Conservation (phyloP, 1,140 invertebrate species). For the Dendroctonus ponderosae region DNA sequence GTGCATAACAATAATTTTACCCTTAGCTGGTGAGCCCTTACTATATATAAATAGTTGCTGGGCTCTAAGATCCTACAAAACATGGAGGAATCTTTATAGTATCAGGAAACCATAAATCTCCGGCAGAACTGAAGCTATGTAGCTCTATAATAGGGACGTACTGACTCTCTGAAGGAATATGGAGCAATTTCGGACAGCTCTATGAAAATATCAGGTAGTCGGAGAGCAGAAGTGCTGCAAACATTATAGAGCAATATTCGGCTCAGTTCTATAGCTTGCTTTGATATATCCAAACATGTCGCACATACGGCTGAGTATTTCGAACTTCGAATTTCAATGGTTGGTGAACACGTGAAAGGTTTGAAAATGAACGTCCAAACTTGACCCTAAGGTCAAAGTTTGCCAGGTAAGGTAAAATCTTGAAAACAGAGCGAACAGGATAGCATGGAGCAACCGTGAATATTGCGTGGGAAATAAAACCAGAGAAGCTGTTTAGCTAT, state of each 20-base stretch:
- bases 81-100: no score
- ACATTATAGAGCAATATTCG: slow-evolving; percentile 1
- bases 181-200: slow-evolving; percentile 14
- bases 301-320: no score
- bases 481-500: no score
- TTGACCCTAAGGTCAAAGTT: slow-evolving; percentile 8
- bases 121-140: not conserved
- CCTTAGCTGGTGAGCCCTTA: no score
- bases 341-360: not conserved
- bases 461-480: no score
- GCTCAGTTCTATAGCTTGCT: no score
- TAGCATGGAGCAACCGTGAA: not conserved
- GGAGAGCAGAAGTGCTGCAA: slow-evolving; percentile 1
- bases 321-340: no score
- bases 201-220: slow-evolving; percentile 11
- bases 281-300: no score
- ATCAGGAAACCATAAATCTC: no score
- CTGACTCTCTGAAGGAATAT: slow-evolving; percentile 1
- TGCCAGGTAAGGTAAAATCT: slow-evolving; percentile 20
- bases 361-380: not conserved
- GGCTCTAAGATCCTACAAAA: no score
- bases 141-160: not conserved
- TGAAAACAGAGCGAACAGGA: slow-evolving; percentile 14
- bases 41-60: no score
- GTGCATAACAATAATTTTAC: no score